Evolutionary conservation across 2,888 invertebrate genomes (phyloP).

Genomic region (Harpalus rubripes): DNA sequence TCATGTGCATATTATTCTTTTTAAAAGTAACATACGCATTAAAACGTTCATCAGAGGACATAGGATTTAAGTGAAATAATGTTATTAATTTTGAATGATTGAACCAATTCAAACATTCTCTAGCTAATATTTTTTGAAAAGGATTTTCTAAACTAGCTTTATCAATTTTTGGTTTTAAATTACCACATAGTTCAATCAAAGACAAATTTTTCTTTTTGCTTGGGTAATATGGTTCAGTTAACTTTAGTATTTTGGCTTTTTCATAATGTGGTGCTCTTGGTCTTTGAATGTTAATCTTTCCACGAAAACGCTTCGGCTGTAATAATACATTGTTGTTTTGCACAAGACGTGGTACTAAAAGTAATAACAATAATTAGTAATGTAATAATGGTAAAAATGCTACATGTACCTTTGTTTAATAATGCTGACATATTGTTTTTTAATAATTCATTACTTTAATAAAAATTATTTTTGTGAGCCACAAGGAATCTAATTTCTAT

Average conservation of each 20-base stretch:
- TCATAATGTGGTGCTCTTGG: conserved; percentile 86
- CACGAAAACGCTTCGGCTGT: conserved; percentile 83
- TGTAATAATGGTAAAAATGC: background rate
- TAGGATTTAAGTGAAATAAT: conserved; percentile 86
- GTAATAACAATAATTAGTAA: background rate
- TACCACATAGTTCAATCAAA: conserved; percentile 79
- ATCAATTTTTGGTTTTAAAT: conserved; percentile 70
- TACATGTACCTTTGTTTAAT: conserved; percentile 55
- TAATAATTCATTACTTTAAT: background rate
- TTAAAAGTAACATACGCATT: conserved; percentile 82
- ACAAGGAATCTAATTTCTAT: background rate
- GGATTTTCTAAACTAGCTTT: conserved; percentile 81
- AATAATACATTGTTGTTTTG: conserved; percentile 56
- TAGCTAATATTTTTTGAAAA: conserved; percentile 86
- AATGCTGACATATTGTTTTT: conserved; percentile 52
- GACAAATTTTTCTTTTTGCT: conserved; percentile 77
- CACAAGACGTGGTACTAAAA: conserved; percentile 39
- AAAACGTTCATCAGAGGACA: conserved; percentile 83
- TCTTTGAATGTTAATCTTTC: conserved; percentile 88
- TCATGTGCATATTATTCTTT: conserved; percentile 85
- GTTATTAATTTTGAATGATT: conserved; percentile 85
- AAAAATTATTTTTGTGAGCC: background rate
- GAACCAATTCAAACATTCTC: conserved; percentile 85
- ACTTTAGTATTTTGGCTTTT: conserved; percentile 82
- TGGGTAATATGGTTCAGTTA: conserved; percentile 83